Evolutionary conservation across 2,113 vertebrate genomes (phyloP), one percentile per base, ranked within the genome.

Genomic region (Hydrochoerus hydrochaeris): DNA sequence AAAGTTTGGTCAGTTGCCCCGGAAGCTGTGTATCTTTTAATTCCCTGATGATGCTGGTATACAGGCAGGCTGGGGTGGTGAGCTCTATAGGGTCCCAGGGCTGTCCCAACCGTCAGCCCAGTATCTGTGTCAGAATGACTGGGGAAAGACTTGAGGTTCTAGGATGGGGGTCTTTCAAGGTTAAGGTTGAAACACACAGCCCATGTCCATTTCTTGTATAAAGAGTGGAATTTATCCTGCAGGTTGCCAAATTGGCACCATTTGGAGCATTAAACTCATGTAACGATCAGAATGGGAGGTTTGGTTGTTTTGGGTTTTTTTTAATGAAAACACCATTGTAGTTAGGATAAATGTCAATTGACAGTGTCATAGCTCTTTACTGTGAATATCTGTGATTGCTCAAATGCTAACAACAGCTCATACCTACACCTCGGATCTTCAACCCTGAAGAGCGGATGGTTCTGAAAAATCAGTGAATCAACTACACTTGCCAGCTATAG

Each of bases 201-300:
- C 86, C 73, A 38, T 71, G 82, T 87, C 91, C 86, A 67, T 65
- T 71, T 88, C 93, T 97, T 96, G 81, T 80, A 96, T 77, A 88
- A 95, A 90, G 7, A 87, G 81, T 65, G 75, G 83, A 95, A 91
- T 91, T 84, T 92, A 84, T 95, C 57, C 78, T 35, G 20, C 9
- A 14, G 78, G 82, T 69, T 96, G 92, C 90, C 91, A 95, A 83
- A 58, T 83, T 94, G 97, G 85, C 97, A 87, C 30, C 13, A 78
- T 41, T 65, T 90, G 83, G 73, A 93, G 41, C 92, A 91, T 67
- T 95, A 77, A 86, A 88, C 88, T 97, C 93, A 92, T 46, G 63
- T 85, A 91, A 52, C 35, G 96, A 63, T 85, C 77, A 95, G 69
- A 96, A 95, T 65, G n/a, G 62, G 67, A 87, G 41, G 30, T 14